These are phyloP conservation scores for Holothuria scabra DNA, from an alignment of 53 echinoderm and acorn worm genomes.

Conservation along the genomic window DNA sequence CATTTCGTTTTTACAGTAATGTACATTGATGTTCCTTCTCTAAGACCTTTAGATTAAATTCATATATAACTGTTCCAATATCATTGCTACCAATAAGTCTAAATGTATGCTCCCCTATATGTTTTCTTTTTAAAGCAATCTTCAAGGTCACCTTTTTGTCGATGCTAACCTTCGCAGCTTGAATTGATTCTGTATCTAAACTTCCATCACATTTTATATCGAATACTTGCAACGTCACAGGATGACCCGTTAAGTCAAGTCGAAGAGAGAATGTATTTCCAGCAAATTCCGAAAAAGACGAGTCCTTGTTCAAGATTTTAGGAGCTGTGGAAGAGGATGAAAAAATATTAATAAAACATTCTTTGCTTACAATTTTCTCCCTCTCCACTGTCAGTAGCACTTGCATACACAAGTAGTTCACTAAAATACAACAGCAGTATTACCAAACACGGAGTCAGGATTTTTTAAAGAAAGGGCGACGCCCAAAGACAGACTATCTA, in stretches of 20 bases:
- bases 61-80: neutral
- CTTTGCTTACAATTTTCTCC: too few species aligned
- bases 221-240: neutral
- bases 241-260: neutral
- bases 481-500: too few species aligned
- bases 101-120: neutral
- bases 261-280: neutral
- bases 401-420: too few species aligned
- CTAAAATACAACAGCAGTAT: too few species aligned
- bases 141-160: neutral
- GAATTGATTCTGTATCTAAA: too few species aligned
- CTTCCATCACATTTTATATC: neutral
- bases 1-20: too few species aligned
- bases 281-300: neutral
- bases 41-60: neutral
- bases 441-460: too few species aligned
- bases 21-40: too few species aligned
- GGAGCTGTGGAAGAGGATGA: neutral
- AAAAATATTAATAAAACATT: neutral
- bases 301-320: neutral
- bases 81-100: neutral
- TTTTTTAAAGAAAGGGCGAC: too few species aligned
- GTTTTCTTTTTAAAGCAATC: constrained; percentile 4
- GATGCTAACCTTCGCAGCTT: too few species aligned
- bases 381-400: too few species aligned